phyloP scores from a whole-genome alignment of 64 coral and sea anemone genomes.

The Porites lutea region DNA sequence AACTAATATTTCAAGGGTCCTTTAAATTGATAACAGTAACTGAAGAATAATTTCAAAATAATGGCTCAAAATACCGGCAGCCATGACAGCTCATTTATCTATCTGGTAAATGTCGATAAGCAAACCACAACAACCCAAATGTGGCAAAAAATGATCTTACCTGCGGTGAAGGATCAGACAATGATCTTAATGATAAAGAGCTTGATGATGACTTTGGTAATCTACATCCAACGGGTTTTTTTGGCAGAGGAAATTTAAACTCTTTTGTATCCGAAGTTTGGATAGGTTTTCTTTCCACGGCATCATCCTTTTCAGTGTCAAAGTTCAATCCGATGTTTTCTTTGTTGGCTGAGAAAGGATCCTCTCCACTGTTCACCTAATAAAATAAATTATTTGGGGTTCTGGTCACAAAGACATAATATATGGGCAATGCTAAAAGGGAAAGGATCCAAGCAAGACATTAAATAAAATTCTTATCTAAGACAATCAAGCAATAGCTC shows the following conservation, averaged over 20 bases:
- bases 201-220: background rate
- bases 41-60: too few species aligned
- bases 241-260: constrained; percentile 59
- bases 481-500: too few species aligned
- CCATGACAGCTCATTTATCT: too few species aligned
- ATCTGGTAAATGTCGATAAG: too few species aligned
- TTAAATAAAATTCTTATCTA: too few species aligned
- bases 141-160: background rate
- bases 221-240: constrained; percentile 44
- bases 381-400: too few species aligned
- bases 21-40: too few species aligned
- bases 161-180: constrained; percentile 70
- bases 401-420: too few species aligned
- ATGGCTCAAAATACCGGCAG: too few species aligned
- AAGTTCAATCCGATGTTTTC: constrained; percentile 28
- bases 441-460: too few species aligned
- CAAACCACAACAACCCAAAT: background rate
- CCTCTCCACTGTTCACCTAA: constrained; percentile 14
- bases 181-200: constrained; percentile 8
- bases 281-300: background rate
- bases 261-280: background rate
- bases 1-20: too few species aligned
- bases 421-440: too few species aligned
- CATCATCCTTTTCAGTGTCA: background rate
- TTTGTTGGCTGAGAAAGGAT: constrained; percentile 12